Base-by-base conservation (phyloP, 2,797 vertebrate genomes). In the Gymnopithys bicolor region DNA sequence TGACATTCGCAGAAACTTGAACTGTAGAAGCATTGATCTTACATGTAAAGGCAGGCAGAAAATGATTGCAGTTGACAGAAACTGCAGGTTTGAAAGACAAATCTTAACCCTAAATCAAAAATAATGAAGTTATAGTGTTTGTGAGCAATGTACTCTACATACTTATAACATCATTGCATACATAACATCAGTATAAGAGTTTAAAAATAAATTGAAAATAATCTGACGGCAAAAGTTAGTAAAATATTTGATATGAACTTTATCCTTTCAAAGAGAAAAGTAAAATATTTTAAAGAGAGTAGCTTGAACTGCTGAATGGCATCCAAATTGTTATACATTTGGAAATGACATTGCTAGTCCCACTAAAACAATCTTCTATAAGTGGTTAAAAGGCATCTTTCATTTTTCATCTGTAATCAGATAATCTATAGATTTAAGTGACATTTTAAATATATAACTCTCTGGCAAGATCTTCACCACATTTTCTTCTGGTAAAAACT, bases 71-170 rank as follows among this genome's bases (percentile, higher is more conserved):
- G 41, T 73, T 94, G 89, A 93, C 85, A 96, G 89, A 93, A 94
- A 84, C 25, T 74, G 67, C 90, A 64, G 67, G 90, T 94, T 88
- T 93, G 67, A 96, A 90, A 94, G 89, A 94, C 41, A 82, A 82
- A 95, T 87, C 87, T 93, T 86, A 88, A 82, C 84, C 74, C 48
- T 95, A 89, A 91, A 84, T 71, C 85, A 82, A 80, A 96, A 97
- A 74, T 90, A 94, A 94, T 84, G 28, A 87, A 92, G 66, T 14
- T 53, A 74, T 89, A 58, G 16, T 43, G 19, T 76, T 91, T 90
- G 55, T 88, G 89, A 87, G 45, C 76, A 94, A 76, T 71, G 73
- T 78, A 63, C 55, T 93, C 69, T 73, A 84, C 59, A 84, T 89
- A 73, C 11, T 56, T 76, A 84, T 15, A 8, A 0, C 51, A 60